Conservation (phyloP, 2,797 vertebrate genomes). For the Squalus acanthias region DNA sequence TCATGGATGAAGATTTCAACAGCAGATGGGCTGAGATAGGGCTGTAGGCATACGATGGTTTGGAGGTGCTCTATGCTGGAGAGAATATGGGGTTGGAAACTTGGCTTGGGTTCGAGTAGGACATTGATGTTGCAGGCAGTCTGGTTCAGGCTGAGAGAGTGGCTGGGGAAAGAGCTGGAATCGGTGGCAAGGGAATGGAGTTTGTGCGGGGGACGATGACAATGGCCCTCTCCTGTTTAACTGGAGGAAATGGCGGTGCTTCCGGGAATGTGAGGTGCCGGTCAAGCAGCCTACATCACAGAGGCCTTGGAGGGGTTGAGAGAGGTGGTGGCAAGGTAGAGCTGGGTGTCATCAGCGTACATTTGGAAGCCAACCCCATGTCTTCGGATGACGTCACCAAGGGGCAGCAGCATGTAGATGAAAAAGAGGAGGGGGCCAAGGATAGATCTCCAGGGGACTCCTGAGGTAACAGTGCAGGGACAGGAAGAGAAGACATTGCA, state of each 20-base stretch:
- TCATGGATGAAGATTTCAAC: no score
- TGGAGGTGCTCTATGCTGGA: no score
- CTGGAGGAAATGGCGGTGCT: not conserved
- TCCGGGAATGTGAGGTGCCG: not conserved
- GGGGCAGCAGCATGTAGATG: not conserved
- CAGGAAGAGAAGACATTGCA: not conserved
- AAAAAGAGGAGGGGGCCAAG: not conserved
- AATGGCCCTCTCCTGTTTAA: not conserved
- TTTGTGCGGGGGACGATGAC: not conserved
- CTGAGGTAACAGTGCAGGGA: not conserved
- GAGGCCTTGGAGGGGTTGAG: not conserved
- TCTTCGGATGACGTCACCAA: not conserved
- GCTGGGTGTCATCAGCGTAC: not conserved
- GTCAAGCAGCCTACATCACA: not conserved
- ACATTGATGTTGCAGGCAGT: not conserved
- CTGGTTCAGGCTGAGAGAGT: not conserved
- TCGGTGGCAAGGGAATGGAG: not conserved
- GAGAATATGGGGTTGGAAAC: no score
- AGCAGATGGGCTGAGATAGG: no score
- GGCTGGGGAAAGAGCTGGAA: not conserved
- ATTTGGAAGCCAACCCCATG: not conserved
- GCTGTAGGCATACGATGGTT: no score
- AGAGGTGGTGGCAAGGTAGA: not conserved
- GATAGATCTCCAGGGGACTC: not conserved
- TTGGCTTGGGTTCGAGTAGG: not conserved